phyloP scores from a whole-genome alignment of 2,888 invertebrate species.

The Lottia scabra region DNA sequence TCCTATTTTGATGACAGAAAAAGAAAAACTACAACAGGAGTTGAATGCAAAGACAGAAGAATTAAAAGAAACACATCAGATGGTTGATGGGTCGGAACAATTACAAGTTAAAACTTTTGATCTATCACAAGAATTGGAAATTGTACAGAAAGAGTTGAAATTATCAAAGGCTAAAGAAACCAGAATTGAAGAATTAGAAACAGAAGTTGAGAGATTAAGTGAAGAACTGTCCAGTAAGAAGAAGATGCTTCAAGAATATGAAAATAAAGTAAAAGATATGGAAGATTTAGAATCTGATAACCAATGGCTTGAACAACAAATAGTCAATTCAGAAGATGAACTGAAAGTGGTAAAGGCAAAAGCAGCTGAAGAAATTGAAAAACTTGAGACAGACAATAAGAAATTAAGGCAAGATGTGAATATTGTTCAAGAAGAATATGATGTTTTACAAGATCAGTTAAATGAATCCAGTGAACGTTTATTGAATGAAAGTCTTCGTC shows the following conservation, averaged over 20 bases:
- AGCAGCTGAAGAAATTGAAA: slow-evolving; percentile 62
- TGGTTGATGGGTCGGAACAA: slow-evolving; percentile 62
- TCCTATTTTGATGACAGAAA: slow-evolving; percentile 65
- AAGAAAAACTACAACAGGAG: slow-evolving; percentile 64
- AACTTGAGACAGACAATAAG: slow-evolving; percentile 66
- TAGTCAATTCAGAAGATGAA: slow-evolving; percentile 58
- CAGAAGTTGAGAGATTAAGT: no score
- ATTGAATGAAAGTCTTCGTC: background rate
- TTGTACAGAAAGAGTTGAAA: slow-evolving; percentile 63
- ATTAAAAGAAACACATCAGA: slow-evolving; percentile 38
- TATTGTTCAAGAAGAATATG: no score
- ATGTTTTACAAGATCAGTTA: background rate
- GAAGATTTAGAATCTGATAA: slow-evolving; percentile 63
- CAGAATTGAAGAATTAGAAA: slow-evolving; percentile 56
- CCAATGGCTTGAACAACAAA: slow-evolving; percentile 66
- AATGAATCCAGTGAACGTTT: background rate
- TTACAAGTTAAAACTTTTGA: slow-evolving; percentile 64
- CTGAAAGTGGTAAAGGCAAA: slow-evolving; percentile 50
- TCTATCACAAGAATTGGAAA: slow-evolving; percentile 43
- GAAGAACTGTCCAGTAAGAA: no score
- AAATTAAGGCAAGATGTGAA: slow-evolving; percentile 66
- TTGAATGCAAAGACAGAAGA: slow-evolving; percentile 42
- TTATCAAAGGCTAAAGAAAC: slow-evolving; percentile 62
- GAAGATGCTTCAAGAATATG: slow-evolving; percentile 54
- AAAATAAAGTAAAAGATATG: slow-evolving; percentile 62